phyloP scores from a whole-genome alignment of 2,113 vertebrate genomes.

The Tretioscincus oriximinensis region DNA sequence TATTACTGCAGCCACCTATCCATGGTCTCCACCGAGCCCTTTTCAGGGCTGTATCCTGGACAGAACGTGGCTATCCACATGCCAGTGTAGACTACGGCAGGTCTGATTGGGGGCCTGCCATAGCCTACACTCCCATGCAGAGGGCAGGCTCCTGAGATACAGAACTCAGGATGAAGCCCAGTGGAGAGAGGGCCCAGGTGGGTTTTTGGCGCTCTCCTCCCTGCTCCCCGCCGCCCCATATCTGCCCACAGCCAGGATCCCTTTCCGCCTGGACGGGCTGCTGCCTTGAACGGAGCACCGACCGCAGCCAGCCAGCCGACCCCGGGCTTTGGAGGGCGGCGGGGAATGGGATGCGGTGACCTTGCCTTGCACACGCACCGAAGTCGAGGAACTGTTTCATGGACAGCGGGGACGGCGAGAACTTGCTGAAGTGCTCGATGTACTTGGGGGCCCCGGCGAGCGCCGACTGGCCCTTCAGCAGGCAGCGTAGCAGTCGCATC shows the following conservation, averaged over 20 bases:
- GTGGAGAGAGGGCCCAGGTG: too few relatives aligned
- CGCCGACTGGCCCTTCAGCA: conserved; percentile 83
- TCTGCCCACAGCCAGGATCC: too few relatives aligned
- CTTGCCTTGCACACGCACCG: conserved; percentile 68
- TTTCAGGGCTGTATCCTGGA: too few relatives aligned
- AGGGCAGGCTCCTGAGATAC: too few relatives aligned
- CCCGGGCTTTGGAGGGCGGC: too few relatives aligned
- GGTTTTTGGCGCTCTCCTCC: too few relatives aligned
- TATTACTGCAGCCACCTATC: background rate
- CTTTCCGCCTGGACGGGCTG: background rate
- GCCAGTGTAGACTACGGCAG: too few relatives aligned
- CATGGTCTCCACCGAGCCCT: background rate
- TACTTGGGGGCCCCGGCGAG: conserved; percentile 84
- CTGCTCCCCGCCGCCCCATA: background rate
- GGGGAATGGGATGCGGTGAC: too few relatives aligned
- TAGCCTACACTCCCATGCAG: too few relatives aligned
- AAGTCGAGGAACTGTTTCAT: conserved; percentile 96
- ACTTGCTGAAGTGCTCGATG: conserved; percentile 93
- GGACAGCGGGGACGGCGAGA: conserved; percentile 93
- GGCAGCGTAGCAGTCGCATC: conserved; percentile 87
- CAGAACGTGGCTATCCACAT: background rate
- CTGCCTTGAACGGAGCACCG: background rate
- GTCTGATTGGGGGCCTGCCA: too few relatives aligned
- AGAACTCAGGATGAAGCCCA: too few relatives aligned
- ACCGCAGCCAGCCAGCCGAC: background rate